Conservation (phyloP, 2,797 vertebrate species). For the Dicrostonyx torquatus region DNA sequence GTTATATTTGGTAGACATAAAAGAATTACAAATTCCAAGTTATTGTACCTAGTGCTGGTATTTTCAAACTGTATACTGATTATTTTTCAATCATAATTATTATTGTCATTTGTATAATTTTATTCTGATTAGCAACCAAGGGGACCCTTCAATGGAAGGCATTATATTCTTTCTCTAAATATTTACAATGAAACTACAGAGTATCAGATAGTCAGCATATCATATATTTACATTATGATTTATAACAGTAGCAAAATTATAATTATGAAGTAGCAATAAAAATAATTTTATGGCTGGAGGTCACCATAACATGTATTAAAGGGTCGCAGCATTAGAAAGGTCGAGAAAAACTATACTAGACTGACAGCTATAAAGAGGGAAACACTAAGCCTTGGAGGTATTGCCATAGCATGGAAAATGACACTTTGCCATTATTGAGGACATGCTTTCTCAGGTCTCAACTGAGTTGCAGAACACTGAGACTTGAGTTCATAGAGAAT, state of each 20-base stretch:
- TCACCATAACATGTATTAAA: neutral
- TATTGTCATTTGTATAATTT: neutral
- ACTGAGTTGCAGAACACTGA: neutral
- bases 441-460: neutral
- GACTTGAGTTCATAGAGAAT: neutral
- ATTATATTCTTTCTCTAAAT: neutral
- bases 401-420: neutral
- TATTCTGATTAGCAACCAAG: neutral
- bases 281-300: neutral
- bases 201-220: neutral
- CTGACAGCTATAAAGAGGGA: neutral
- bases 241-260: neutral
- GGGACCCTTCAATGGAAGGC: neutral
- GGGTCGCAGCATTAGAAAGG: neutral
- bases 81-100: neutral
- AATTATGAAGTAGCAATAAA: neutral
- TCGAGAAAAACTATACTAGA: neutral
- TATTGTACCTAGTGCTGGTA: neutral
- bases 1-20: neutral
- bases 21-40: neutral
- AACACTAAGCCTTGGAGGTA: neutral
- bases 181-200: neutral
- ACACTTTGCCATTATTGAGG: neutral
- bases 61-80: conserved; percentile 21
- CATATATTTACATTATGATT: neutral